Conservation (phyloP, 2,888 invertebrate genomes). For the Hyles lineata region DNA sequence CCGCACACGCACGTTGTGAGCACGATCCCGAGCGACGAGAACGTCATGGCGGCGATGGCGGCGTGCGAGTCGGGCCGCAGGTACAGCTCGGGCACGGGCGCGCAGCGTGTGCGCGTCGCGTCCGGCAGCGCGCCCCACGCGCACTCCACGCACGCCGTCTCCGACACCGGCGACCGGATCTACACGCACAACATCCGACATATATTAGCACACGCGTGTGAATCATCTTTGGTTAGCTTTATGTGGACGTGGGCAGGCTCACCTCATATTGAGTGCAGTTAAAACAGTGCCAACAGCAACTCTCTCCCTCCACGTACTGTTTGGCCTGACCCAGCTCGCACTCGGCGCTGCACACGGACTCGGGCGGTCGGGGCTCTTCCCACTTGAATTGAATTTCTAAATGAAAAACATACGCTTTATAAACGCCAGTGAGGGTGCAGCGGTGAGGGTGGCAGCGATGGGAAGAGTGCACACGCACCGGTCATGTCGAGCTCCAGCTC, state of each 20-base stretch:
- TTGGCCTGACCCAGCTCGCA: slow-evolving; percentile 96
- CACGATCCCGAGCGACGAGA: slow-evolving; percentile 93
- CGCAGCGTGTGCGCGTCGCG: slow-evolving; percentile 88
- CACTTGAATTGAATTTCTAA: slow-evolving; percentile 93
- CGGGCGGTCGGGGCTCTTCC: slow-evolving; percentile 89
- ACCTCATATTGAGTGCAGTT: slow-evolving; percentile 84
- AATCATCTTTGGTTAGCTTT: neutral
- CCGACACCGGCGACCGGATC: slow-evolving; percentile 91
- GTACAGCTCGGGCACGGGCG: slow-evolving; percentile 91
- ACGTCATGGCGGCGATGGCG: slow-evolving; percentile 96
- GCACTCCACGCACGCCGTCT: slow-evolving; percentile 93
- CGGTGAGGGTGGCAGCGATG: neutral
- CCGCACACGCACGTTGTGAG: slow-evolving; percentile 85
- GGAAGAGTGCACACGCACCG: slow-evolving; percentile 78
- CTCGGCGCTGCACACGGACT: slow-evolving; percentile 95
- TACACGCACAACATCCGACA: slow-evolving; percentile 55
- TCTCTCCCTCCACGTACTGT: slow-evolving; percentile 96
- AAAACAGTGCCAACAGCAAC: slow-evolving; percentile 97
- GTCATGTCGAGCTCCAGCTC: slow-evolving; percentile 91
- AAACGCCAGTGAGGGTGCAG: neutral
- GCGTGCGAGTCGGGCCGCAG: slow-evolving; percentile 92
- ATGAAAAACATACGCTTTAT: neutral
- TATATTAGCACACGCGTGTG: neutral
- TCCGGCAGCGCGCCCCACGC: slow-evolving; percentile 93
- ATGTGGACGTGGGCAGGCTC: slow-evolving; percentile 37